Evolutionary conservation across 2,113 vertebrate species (phyloP).

Genomic region (Baryphthengus martii): DNA sequence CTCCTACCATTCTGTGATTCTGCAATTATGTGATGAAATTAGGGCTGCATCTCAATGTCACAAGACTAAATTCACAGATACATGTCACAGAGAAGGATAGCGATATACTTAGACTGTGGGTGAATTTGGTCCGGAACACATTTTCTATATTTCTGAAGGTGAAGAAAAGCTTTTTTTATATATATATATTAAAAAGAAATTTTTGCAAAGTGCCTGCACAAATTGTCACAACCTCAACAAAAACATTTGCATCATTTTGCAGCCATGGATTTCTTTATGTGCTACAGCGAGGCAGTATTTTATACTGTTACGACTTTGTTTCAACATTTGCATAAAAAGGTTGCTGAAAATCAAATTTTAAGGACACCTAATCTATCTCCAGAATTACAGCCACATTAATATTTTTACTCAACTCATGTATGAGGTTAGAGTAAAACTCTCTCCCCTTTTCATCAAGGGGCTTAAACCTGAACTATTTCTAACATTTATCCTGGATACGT

Average conservation of each 20-base stretch:
- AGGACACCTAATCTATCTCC: neutral
- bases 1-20: no score
- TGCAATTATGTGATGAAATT: neutral
- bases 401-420: neutral
- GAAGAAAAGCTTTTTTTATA: neutral
- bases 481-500: neutral
- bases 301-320: neutral
- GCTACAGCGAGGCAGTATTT: neutral
- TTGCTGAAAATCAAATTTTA: constrained; percentile 2
- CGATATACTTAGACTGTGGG: neutral
- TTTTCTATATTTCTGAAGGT: neutral
- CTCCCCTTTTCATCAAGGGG: neutral
- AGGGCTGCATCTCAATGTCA: neutral
- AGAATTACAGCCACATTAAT: neutral
- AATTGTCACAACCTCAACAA: neutral
- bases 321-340: neutral
- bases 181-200: neutral
- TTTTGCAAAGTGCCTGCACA: neutral
- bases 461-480: neutral
- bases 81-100: neutral
- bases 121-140: neutral
- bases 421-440: neutral
- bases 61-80: neutral
- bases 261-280: neutral
- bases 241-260: neutral